Evolutionary conservation across 1,140 invertebrate species (phyloP).

Genomic region (Apolygus lucorum): DNA sequence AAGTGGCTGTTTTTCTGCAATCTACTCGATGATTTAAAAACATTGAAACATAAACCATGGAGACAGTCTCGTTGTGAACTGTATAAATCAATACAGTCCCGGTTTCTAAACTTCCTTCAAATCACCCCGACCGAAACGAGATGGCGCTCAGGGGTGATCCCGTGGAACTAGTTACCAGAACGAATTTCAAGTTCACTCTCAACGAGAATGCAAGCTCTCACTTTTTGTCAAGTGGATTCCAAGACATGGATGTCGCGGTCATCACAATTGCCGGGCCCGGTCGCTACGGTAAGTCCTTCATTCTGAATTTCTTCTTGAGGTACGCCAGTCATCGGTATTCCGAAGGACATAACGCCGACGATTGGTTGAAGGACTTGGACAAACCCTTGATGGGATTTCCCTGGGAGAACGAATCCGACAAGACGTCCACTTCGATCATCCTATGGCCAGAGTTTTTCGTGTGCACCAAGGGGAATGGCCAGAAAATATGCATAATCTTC

Average conservation of each 20-base stretch:
- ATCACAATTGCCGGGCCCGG: neutral
- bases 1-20: no score
- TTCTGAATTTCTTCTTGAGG: neutral
- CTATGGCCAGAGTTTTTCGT: neutral
- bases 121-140: no score
- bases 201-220: no score
- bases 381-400: neutral
- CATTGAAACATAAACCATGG: no score
- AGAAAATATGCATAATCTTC: neutral
- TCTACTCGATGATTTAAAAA: no score
- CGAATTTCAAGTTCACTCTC: no score
- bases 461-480: neutral
- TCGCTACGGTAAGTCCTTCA: neutral
- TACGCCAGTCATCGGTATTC: neutral
- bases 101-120: no score
- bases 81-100: no score
- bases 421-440: neutral
- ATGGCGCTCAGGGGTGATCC: no score
- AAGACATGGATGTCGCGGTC: neutral
- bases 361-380: neutral
- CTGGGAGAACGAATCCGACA: neutral
- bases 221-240: no score
- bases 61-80: no score
- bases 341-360: neutral
- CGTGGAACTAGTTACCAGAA: no score